Conservation (phyloP, 2,888 invertebrate species). For the Ptychoptera contaminata region DNA sequence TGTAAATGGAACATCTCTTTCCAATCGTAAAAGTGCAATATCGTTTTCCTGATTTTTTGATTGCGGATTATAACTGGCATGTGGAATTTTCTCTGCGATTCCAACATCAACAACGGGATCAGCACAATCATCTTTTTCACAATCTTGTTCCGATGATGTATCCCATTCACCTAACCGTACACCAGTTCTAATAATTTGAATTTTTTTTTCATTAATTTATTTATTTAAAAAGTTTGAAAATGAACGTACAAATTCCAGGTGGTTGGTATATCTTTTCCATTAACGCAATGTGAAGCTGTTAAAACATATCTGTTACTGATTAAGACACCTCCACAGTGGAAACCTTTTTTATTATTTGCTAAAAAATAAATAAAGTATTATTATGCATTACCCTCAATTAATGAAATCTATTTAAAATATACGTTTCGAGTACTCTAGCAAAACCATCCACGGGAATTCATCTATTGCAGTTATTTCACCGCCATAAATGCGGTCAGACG, state of each 20-base stretch:
- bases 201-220: not conserved
- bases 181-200: not conserved
- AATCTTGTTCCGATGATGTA: conserved; percentile 19
- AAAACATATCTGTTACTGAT: conserved; percentile 8
- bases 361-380: not conserved
- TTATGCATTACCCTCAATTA: not conserved
- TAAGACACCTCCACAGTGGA: conserved; percentile 39
- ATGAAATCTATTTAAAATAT: not conserved
- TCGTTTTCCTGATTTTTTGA: conserved; percentile 46
- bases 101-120: conserved; percentile 39
- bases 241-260: conserved; percentile 2
- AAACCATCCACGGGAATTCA: conserved; percentile 42
- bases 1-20: conserved; percentile 33
- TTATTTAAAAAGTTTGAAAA: not conserved
- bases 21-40: conserved; percentile 52
- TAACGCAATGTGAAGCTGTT: conserved; percentile 32
- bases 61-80: conserved; percentile 42
- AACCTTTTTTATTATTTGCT: conserved; percentile 38
- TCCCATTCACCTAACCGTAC: conserved; percentile 15
- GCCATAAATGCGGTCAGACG: conserved; percentile 42
- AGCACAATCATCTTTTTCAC: conserved; percentile 36
- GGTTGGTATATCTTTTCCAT: conserved; percentile 28
- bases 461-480: conserved; percentile 43
- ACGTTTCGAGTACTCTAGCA: conserved; percentile 34
- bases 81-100: conserved; percentile 43